Percentiles rank a stretch among this genome's conserved stretches.
These are phyloP conservation scores for Rhadinocentrus ornatus DNA, from an alignment of 2,797 vertebrate genomes.

Conservation along the genomic window DNA sequence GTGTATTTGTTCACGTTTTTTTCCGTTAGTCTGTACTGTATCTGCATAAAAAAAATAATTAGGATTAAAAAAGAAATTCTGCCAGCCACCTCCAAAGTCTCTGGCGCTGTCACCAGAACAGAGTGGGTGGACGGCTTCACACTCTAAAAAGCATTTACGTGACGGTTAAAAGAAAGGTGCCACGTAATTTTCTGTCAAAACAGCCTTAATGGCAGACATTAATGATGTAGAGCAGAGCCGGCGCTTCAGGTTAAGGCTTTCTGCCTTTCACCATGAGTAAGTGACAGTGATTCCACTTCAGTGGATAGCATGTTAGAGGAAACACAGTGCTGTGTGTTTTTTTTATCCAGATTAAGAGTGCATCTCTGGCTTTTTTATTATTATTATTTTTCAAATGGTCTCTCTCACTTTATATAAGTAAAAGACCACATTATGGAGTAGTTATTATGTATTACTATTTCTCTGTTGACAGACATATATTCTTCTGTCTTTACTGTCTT, in stretches of 20 bases:
- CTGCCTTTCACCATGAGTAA: slow-evolving; percentile 45
- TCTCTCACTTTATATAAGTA: background rate
- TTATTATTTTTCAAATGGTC: background rate
- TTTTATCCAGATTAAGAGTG: slow-evolving; percentile 14
- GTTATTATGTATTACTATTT: slow-evolving; percentile 15
- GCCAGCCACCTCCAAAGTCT: slow-evolving; percentile 23
- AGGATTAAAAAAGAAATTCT: slow-evolving; percentile 35
- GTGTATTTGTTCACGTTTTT: slow-evolving; percentile 7
- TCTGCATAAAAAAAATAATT: slow-evolving; percentile 35
- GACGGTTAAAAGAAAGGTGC: slow-evolving; percentile 51
- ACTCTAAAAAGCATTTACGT: too few species aligned
- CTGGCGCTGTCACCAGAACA: slow-evolving; percentile 26
- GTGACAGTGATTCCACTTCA: slow-evolving; percentile 44
- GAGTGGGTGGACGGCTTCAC: slow-evolving; percentile 47
- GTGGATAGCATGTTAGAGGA: slow-evolving; percentile 3
- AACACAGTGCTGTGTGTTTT: slow-evolving; percentile 12
- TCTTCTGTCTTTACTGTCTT: background rate
- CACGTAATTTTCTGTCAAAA: slow-evolving; percentile 66
- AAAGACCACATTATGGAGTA: background rate
- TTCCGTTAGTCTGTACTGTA: slow-evolving; percentile 13
- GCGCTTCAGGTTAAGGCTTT: slow-evolving; percentile 32
- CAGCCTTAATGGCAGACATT: slow-evolving; percentile 62
- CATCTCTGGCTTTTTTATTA: background rate
- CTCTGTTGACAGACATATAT: background rate
- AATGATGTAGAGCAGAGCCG: slow-evolving; percentile 39